phyloP scores from a whole-genome alignment of 2,888 invertebrate species.

The Rhodophaea formosa region DNA sequence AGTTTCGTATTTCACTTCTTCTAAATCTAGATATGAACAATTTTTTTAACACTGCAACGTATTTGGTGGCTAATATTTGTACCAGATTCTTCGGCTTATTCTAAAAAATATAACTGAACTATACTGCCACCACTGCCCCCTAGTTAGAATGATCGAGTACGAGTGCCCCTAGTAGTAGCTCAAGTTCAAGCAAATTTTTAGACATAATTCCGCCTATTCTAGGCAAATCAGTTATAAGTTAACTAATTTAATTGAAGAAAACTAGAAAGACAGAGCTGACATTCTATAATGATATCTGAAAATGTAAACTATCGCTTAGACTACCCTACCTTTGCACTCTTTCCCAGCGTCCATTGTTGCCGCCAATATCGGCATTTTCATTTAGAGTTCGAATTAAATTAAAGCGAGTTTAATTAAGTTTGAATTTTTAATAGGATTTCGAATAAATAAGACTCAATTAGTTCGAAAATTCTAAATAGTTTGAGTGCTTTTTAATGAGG shows the following conservation, averaged over 20 bases:
- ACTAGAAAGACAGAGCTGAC: too few species aligned
- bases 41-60: too few species aligned
- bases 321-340: constrained; percentile 15
- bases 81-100: too few species aligned
- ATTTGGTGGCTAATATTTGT: too few species aligned
- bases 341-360: constrained; percentile 28
- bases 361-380: constrained; percentile 27
- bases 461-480: constrained; percentile 37
- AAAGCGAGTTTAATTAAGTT: constrained; percentile 36
- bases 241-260: too few species aligned
- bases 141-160: too few species aligned
- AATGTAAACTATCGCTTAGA: background rate
- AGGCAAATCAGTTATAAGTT: too few species aligned
- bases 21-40: background rate
- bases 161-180: too few species aligned
- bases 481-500: constrained; percentile 47
- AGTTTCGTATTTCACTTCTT: background rate
- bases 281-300: background rate
- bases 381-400: constrained; percentile 20
- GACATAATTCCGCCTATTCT: too few species aligned
- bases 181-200: too few species aligned
- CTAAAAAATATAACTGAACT: too few species aligned
- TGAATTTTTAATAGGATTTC: constrained; percentile 32
- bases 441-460: constrained; percentile 38
- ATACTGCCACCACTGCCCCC: too few species aligned